Percentiles rank a stretch among this genome's conserved stretches.
Conservation (phyloP, 2,113 vertebrate genomes). For the Xyrauchen texanus region DNA sequence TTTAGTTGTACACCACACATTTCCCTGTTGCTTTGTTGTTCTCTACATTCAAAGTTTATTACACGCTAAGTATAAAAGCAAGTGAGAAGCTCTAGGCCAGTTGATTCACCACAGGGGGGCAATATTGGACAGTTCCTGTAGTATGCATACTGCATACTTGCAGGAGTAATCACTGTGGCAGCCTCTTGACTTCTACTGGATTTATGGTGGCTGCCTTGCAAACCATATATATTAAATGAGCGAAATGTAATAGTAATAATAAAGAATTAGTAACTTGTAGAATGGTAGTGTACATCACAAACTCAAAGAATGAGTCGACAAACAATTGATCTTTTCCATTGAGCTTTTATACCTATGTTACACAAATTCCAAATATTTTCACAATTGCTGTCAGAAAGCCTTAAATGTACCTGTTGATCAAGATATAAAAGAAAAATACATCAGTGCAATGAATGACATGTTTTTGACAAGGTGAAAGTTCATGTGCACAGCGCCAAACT, state of each 20-base stretch:
- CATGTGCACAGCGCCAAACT: too few species aligned
- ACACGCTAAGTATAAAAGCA: background rate
- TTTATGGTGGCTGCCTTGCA: too few species aligned
- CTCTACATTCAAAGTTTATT: background rate
- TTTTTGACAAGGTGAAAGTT: background rate
- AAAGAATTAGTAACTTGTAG: too few species aligned
- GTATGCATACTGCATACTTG: background rate
- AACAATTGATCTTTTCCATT: too few species aligned
- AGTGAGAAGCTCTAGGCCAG: background rate
- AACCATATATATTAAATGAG: too few species aligned
- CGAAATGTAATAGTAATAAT: too few species aligned
- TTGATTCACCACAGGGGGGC: constrained; percentile 61
- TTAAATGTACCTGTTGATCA: background rate
- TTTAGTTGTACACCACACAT: constrained; percentile 7
- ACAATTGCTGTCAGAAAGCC: background rate
- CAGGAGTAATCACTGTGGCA: too few species aligned
- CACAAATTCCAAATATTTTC: too few species aligned
- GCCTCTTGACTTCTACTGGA: too few species aligned
- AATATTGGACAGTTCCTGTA: constrained; percentile 19
- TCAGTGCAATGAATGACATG: background rate
- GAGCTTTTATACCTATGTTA: too few species aligned
- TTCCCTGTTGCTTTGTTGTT: constrained; percentile 29
- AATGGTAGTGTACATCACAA: too few species aligned
- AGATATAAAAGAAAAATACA: background rate
- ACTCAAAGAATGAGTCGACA: too few species aligned